A percentile compares a stretch with the other conserved stretches of the same genome.
phyloP scores from a whole-genome alignment of 2,113 vertebrate genomes.

The Mobula birostris region DNA sequence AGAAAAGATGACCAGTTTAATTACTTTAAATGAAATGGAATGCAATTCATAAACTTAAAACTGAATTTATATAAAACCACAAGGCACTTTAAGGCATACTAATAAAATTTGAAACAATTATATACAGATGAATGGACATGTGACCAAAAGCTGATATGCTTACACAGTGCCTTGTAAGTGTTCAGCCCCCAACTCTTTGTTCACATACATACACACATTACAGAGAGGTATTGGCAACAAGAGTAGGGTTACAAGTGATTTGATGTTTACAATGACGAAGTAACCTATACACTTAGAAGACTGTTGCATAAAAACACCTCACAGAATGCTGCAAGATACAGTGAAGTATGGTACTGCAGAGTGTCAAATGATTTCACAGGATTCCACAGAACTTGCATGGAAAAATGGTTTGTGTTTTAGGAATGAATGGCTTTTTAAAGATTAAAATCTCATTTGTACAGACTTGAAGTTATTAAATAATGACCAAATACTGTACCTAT shows the following conservation, averaged over 20 bases:
- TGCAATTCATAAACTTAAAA: neutral
- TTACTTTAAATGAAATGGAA: neutral
- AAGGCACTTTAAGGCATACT: neutral
- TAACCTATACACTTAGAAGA: too few relatives aligned
- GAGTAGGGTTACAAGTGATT: neutral
- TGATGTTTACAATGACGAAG: neutral
- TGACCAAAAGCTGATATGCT: neutral
- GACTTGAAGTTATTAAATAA: neutral
- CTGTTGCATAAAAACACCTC: too few relatives aligned
- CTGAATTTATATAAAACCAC: neutral
- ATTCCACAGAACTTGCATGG: neutral
- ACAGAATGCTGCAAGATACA: neutral
- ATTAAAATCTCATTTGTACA: neutral
- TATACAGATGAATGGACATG: neutral
- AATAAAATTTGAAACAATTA: neutral
- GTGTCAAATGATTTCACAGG: neutral
- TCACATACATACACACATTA: too few relatives aligned
- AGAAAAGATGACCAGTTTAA: neutral
- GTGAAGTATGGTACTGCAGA: neutral
- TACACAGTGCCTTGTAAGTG: too few relatives aligned
- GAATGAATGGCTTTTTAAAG: neutral
- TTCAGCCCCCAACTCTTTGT: too few relatives aligned
- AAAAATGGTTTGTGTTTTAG: neutral
- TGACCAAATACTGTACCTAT: neutral
- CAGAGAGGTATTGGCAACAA: neutral